Evolutionary conservation across 2,888 invertebrate genomes (phyloP).

Genomic region (Euclidia mi): DNA sequence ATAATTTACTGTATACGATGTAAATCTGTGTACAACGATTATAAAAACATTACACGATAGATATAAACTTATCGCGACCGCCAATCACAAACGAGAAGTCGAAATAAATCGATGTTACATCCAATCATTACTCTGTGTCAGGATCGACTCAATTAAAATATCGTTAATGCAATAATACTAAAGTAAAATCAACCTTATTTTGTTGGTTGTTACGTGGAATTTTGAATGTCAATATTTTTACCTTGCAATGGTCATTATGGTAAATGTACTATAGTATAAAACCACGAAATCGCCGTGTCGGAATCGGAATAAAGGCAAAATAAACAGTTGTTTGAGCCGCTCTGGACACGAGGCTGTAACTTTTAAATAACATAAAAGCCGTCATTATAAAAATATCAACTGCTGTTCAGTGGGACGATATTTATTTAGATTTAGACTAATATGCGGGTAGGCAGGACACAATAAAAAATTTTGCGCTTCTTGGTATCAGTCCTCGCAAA

Average conservation of each 20-base stretch:
- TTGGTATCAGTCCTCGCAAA: not conserved
- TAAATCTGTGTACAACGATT: slow-evolving; percentile 78
- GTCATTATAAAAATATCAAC: slow-evolving; percentile 79
- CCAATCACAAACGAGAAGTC: slow-evolving; percentile 89
- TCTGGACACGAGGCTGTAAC: slow-evolving; percentile 71
- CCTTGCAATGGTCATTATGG: slow-evolving; percentile 88
- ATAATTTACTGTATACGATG: slow-evolving; percentile 62
- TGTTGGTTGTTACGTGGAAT: slow-evolving; percentile 61
- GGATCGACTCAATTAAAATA: slow-evolving; percentile 90
- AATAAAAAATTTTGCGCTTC: not conserved
- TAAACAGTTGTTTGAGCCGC: slow-evolving; percentile 83
- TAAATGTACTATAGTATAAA: slow-evolving; percentile 86
- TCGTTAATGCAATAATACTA: slow-evolving; percentile 82
- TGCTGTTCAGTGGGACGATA: slow-evolving; percentile 8
- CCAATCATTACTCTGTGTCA: slow-evolving; percentile 90
- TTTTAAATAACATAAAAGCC: slow-evolving; percentile 64
- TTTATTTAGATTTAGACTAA: slow-evolving; percentile 17
- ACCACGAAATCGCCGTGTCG: slow-evolving; percentile 89
- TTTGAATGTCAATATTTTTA: slow-evolving; percentile 63
- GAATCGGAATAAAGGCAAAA: slow-evolving; percentile 88
- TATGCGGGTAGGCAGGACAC: not conserved
- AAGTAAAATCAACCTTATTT: slow-evolving; percentile 75
- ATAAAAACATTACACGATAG: slow-evolving; percentile 87
- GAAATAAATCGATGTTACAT: slow-evolving; percentile 89
- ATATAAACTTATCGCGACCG: slow-evolving; percentile 87